Base-by-base conservation (phyloP, 2,888 invertebrate species). In the Hemicrepidius hirtus region DNA sequence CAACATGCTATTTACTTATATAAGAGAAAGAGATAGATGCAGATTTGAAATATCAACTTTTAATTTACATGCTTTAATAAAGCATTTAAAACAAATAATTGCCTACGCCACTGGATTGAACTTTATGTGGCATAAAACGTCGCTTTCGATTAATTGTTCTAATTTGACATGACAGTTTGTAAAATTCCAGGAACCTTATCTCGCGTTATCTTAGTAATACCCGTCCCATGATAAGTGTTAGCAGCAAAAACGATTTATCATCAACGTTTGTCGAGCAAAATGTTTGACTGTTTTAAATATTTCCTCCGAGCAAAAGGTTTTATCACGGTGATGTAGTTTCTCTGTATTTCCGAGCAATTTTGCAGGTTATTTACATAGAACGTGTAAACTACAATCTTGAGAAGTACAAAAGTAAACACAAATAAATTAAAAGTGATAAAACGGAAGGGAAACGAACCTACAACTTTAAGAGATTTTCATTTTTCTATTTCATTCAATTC, bases 401-500 rank as follows among this genome's bases (percentile, higher is more conserved):
- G 12, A 50, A 49, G 18, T 63, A 12, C 20, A 37, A 57, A 28
- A 62, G 60, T 62, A 62, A 62, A 62, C 44, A 28, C n/a, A 44
- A 62, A 44, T 62, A 62, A 62, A 59, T 59, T 59, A 59, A 57
- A 55, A 20, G 40, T 40, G 59, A 16, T n/a, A 13, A 21, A 41
- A 16, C 44, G 60, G 41, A 41, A 16, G 28, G 60, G 41, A 62
- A 62, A 41, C 60, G 44, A 41, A 62, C 41, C 44, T 13, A 13
- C 44, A 44, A 44, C 44, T 21, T 44, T 28, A 24, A 44, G 28
- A 13, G 57, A 37, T 57, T 55, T 70, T 64, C 35, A 60, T 70
- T 44, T 55, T 70, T 68, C 68, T 66, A 66, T 41, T 66, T 59
- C 35, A 46, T 70, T 70, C 55, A 63, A 70, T 70, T 64, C 57